Evolutionary conservation across 2,797 vertebrate species (phyloP), one percentile per base, ranked within the genome.

Genomic region (Phataginus tricuspis): DNA sequence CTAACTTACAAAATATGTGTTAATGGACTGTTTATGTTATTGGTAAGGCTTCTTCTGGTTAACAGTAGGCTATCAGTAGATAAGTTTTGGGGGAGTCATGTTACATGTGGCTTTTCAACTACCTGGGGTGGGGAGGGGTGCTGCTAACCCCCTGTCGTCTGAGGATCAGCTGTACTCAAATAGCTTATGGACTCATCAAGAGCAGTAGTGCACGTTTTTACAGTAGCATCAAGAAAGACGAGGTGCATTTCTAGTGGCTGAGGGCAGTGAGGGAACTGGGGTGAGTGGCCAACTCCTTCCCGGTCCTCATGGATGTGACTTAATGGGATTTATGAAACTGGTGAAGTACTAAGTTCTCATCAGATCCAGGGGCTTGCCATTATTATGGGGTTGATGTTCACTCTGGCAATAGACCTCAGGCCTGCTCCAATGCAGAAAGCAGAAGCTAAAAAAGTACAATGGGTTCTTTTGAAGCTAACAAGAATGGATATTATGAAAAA

Each of bases 401-500:
- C 53, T 51, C 72, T 68, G 42, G 37, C 45, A 63, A 45, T 0
- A 78, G 42, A 83, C n/a, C 19, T 55, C 86, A 88, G 69, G 85
- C 34, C 37, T 88, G n/a, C 45, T 83, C 51, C 45, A 57, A 19
- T 2, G 21, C 1, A 66, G 39, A 49, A 0, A 74, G 31, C 59
- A 84, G 61, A 90, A 92, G 85, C 57, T 55, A 74, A 93, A 91
- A 51, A 21, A 63, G 10, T 39, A 6, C 16, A 49, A 77, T 19
- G 45, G 69, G 31, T 25, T 57, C 51, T 77, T 53, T 27, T n/a
- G 9, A 86, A 59, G 37, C 42, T 84, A 95, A 74, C 39, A 85
- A 88, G 82, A 95, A 82, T 25, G 23, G 6, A 31, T 34, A 37
- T 39, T 59, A 64, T 59, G 16, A 86, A 78, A 90, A 84, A 68